phyloP scores from a whole-genome alignment of 2,797 vertebrate species.

The Epinephelus awoara region DNA sequence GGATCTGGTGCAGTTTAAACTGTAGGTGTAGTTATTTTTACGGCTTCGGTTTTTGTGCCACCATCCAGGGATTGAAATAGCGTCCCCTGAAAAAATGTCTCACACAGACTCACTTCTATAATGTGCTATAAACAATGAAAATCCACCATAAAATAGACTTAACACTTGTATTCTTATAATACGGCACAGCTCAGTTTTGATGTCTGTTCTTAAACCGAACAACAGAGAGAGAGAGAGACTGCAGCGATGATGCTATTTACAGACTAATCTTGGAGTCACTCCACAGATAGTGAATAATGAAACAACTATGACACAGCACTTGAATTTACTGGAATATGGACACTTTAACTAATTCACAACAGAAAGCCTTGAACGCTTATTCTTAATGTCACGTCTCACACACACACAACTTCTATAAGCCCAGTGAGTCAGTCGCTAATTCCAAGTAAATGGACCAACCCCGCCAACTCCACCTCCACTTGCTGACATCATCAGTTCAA shows the following conservation, averaged over 20 bases:
- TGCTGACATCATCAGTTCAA: constrained; percentile 15
- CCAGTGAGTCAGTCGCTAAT: constrained; percentile 3
- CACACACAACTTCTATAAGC: not conserved
- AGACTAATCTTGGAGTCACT: constrained; percentile 26
- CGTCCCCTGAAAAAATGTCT: not conserved
- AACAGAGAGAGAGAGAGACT: constrained; percentile 18
- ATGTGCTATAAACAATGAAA: not conserved
- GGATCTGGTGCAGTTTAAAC: constrained; percentile 14
- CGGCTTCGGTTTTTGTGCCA: too few relatives aligned
- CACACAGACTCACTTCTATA: not conserved
- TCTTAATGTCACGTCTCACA: constrained; percentile 4
- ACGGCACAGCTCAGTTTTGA: not conserved
- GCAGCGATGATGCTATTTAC: constrained; percentile 30
- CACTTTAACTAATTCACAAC: constrained; percentile 11
- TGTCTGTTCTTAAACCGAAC: constrained; percentile 14
- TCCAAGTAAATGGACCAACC: constrained; percentile 16
- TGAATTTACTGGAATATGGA: constrained; percentile 28
- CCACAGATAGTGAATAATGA: constrained; percentile 38
- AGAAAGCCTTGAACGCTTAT: not conserved
- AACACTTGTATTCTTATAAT: not conserved
- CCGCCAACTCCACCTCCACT: constrained; percentile 5
- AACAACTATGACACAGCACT: constrained; percentile 36
- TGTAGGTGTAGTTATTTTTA: not conserved
- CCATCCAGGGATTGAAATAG: not conserved
- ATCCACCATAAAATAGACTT: not conserved